A percentile compares a stretch with the other conserved stretches of the same genome.
Evolutionary conservation across 2,888 invertebrate genomes (phyloP).

Genomic region (Metopia argyrocephala): DNA sequence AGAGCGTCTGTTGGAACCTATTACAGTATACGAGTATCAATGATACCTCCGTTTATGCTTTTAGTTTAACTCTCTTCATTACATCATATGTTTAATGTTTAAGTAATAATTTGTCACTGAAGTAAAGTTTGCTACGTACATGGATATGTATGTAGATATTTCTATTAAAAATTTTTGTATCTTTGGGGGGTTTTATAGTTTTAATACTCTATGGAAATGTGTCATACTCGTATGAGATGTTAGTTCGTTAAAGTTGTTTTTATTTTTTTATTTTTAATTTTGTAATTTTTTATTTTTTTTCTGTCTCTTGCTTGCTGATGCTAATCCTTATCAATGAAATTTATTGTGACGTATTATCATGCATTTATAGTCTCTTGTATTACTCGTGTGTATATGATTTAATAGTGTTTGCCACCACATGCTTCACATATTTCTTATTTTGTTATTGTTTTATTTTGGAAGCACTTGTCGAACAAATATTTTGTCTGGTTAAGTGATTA

Average conservation of each 20-base stretch:
- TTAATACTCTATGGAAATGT: constrained; percentile 15
- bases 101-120: not conserved
- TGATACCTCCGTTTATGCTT: not conserved
- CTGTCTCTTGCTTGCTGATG: not conserved
- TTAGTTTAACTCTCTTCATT: not conserved
- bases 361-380: constrained; percentile 20
- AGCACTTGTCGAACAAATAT: constrained; percentile 14
- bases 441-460: not conserved
- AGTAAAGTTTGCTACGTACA: not conserved
- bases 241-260: not conserved
- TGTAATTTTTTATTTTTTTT: not conserved
- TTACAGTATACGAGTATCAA: too few relatives aligned
- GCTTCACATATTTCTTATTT: not conserved
- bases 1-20: not conserved
- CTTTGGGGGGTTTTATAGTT: not conserved
- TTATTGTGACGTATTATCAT: constrained; percentile 31
- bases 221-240: constrained; percentile 33
- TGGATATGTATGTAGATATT: not conserved
- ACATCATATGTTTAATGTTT: not conserved
- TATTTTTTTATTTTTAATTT: not conserved
- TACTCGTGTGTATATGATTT: too few relatives aligned
- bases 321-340: constrained; percentile 31
- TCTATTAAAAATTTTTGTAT: too few relatives aligned
- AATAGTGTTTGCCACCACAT: constrained; percentile 5
- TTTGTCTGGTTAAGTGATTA: not conserved